Conservation (phyloP, 2,113 vertebrate genomes). For the Colistium nudipinnis region DNA sequence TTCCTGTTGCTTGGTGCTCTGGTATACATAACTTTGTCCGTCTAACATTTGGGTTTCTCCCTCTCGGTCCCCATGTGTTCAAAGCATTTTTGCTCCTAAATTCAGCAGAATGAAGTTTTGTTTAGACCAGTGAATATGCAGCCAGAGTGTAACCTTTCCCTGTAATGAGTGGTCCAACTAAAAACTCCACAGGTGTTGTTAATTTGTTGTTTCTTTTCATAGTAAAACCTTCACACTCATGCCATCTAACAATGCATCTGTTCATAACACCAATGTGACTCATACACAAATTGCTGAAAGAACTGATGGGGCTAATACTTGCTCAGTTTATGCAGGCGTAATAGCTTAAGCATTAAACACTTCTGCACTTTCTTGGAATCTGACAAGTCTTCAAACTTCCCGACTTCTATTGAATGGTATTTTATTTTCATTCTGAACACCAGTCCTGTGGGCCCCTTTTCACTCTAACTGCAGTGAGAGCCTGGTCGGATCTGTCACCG, state of each 20-base stretch:
- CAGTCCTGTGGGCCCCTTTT: neutral
- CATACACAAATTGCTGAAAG: neutral
- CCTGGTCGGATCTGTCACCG: slow-evolving; percentile 49
- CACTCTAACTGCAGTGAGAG: slow-evolving; percentile 36
- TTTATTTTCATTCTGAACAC: slow-evolving; percentile 6
- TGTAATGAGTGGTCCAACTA: no score
- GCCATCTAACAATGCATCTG: neutral
- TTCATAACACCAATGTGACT: no score
- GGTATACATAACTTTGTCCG: neutral
- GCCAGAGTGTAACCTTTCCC: neutral
- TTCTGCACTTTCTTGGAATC: neutral
- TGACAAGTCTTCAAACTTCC: neutral
- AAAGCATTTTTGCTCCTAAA: no score
- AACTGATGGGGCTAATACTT: slow-evolving; percentile 16
- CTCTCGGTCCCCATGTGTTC: neutral
- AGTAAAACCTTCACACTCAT: no score
- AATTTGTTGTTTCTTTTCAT: no score
- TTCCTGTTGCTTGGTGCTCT: slow-evolving; percentile 30
- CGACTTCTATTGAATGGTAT: neutral
- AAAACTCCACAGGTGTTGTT: no score
- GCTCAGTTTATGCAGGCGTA: slow-evolving; percentile 7
- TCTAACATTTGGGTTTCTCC: neutral
- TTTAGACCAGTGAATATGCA: neutral
- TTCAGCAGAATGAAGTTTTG: neutral
- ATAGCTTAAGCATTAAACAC: neutral